These are phyloP conservation scores for Gyrodactylus salaris DNA, from an alignment of 1,140 invertebrate species.

Conservation along the genomic window DNA sequence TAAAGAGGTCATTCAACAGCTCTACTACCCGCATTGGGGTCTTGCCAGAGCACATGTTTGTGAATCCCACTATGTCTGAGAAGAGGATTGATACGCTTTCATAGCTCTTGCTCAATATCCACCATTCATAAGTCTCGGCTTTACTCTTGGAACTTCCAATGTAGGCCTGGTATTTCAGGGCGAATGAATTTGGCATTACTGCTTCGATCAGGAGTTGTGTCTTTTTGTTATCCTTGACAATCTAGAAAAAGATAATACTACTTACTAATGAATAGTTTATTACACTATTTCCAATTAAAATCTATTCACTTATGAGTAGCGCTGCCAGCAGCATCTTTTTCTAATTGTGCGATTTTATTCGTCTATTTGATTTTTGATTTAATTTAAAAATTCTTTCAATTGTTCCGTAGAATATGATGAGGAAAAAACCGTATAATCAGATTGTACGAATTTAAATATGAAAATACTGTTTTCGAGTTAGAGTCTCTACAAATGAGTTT, in stretches of 20 bases:
- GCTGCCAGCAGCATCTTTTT: no score
- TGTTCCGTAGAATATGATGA: no score
- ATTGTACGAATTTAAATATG: no score
- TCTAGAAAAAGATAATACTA: no score
- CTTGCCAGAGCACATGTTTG: conserved; percentile 78
- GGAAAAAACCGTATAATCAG: no score
- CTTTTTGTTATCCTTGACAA: not conserved
- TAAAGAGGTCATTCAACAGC: conserved; percentile 72
- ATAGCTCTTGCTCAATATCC: conserved; percentile 49
- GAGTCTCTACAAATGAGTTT: no score
- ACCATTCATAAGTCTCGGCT: not conserved
- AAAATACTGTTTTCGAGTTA: no score
- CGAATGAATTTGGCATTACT: not conserved
- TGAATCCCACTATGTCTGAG: conserved; percentile 86
- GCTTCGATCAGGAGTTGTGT: conserved; percentile 1
- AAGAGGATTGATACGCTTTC: conserved; percentile 49
- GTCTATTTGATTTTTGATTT: no score
- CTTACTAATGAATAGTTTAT: not conserved
- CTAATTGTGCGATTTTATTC: no score
- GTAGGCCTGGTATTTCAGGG: not conserved
- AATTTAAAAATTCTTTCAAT: no score
- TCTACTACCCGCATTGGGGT: conserved; percentile 33
- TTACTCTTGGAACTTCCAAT: not conserved
- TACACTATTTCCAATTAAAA: no score
- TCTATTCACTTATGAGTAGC: no score